phyloP scores from a whole-genome alignment of 1,140 invertebrate species.

The Drosophila dunni region DNA sequence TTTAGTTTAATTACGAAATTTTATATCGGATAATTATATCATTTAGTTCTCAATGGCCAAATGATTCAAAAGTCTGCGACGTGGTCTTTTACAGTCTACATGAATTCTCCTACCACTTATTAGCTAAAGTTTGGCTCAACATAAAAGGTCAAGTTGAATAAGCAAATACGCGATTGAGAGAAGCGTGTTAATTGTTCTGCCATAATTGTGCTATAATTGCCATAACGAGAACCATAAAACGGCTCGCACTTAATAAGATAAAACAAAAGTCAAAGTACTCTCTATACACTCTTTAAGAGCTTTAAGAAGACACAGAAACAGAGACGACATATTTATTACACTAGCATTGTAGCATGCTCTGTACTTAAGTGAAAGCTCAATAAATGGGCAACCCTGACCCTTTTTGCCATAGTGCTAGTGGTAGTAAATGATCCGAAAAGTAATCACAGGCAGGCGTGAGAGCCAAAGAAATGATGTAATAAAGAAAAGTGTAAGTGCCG shows the following conservation, averaged over 20 bases:
- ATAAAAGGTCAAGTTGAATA: conserved; percentile 70
- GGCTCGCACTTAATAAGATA: conserved; percentile 46
- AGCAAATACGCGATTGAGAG: conserved; percentile 27
- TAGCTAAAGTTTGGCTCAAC: conserved; percentile 26
- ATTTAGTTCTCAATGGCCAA: too few relatives aligned
- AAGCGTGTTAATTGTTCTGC: conserved; percentile 55
- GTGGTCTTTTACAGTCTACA: too few relatives aligned
- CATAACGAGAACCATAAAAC: conserved; percentile 48
- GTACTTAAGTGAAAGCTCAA: conserved; percentile 35
- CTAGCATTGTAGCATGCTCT: conserved; percentile 8
- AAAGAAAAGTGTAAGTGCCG: conserved; percentile 54
- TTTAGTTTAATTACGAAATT: too few relatives aligned
- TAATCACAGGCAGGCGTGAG: conserved; percentile 24
- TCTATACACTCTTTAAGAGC: conserved; percentile 5
- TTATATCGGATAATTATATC: too few relatives aligned
- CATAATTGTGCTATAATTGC: conserved; percentile 47
- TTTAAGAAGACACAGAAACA: not conserved
- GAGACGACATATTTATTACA: not conserved
- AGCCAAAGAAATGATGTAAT: conserved; percentile 67
- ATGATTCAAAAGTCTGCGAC: too few relatives aligned
- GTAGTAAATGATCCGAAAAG: conserved; percentile 13
- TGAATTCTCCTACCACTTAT: not conserved
- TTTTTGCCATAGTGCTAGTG: not conserved
- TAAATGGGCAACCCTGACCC: conserved; percentile 34
- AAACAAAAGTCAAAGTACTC: conserved; percentile 29